Evolutionary conservation across 2,888 invertebrate species (phyloP), one percentile per base, ranked within the genome.

Genomic region (Physocephala rufipes): DNA sequence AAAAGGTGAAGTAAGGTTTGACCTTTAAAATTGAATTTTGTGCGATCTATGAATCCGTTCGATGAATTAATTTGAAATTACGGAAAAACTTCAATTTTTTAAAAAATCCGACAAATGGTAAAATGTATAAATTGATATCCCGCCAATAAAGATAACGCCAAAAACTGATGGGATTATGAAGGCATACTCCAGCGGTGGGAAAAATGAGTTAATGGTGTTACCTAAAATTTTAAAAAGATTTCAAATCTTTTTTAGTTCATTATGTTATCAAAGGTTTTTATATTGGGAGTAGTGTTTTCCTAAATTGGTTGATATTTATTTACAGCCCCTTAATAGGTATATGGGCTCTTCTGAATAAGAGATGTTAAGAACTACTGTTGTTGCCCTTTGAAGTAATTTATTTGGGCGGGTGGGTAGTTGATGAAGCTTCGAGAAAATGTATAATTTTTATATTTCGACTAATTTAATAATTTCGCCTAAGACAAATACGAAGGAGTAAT

Each of bases 81-180:
- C 36, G 36, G 36, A 7, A 36, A 36, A 4, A 9, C 9, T 36
- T 36, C 36, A 36, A 36, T 36, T 16, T 45, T 63, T 64, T 72
- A 68, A 51, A 74, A 82, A 79, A 74, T 77, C 82, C 84, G 82
- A 83, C 74, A 85, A 82, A 79, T 91, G 90, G 82, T 89, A 90
- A 12, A 89, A 76, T 0, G 91, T 91, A 81, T 90, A 92, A 0
- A 87, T 76, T 82, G 90, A 88, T 67, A 92, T 88, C 45, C 91
- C 90, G 65, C 92, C 92, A 73, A 92, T 85, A 80, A 92, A 91
- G 69, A 88, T 84, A 1, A 91, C 85, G 0, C 92, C 91, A 83
- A 88, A 88, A 47, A 87, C 79, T 4, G 90, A 90, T 74, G 91
- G 90, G 70, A 88, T 81, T 12, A 90, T 83, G 16, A 93, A 86